These are phyloP conservation scores for Diploscapter pachys DNA, from an alignment of 1,140 invertebrate species.

Conservation along the genomic window DNA sequence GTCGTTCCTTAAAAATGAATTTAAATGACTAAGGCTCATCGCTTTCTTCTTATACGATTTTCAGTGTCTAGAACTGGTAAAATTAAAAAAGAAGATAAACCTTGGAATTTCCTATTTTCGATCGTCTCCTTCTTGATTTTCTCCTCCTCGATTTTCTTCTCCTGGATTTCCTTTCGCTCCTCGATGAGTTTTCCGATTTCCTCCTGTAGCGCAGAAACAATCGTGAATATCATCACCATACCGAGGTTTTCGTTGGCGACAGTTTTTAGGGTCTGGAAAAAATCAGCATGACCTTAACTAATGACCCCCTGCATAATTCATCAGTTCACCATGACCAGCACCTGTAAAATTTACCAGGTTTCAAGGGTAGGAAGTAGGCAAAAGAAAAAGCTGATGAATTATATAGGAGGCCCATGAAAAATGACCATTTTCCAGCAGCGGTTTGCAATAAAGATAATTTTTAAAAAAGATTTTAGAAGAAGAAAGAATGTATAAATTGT, in stretches of 20 bases:
- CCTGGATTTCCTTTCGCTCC: constrained; percentile 26
- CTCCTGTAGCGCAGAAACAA: constrained; percentile 72
- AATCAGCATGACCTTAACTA: too few relatives aligned
- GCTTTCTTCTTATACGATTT: neutral
- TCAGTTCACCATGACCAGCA: too few relatives aligned
- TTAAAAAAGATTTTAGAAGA: neutral
- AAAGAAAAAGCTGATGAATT: too few relatives aligned
- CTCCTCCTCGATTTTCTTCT: constrained; percentile 63
- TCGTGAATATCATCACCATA: constrained; percentile 93
- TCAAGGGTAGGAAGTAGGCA: too few relatives aligned
- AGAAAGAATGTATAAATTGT: constrained; percentile 3
- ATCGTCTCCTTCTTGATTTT: constrained; percentile 77
- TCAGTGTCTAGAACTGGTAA: too few relatives aligned
- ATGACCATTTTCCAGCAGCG: too few relatives aligned
- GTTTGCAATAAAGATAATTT: too few relatives aligned
- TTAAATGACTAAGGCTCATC: neutral
- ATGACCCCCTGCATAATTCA: too few relatives aligned
- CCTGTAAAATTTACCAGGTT: too few relatives aligned
- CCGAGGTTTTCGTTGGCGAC: constrained; percentile 79
- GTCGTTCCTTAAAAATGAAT: constrained; percentile 74
- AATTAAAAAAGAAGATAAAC: constrained; percentile 12
- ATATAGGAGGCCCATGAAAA: too few relatives aligned
- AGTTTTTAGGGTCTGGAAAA: constrained; percentile 30
- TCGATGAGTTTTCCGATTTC: constrained; percentile 37
- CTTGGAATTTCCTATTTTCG: constrained; percentile 70